Evolutionary conservation across 2,888 invertebrate genomes (phyloP).

Genomic region (Rotaria macrura): DNA sequence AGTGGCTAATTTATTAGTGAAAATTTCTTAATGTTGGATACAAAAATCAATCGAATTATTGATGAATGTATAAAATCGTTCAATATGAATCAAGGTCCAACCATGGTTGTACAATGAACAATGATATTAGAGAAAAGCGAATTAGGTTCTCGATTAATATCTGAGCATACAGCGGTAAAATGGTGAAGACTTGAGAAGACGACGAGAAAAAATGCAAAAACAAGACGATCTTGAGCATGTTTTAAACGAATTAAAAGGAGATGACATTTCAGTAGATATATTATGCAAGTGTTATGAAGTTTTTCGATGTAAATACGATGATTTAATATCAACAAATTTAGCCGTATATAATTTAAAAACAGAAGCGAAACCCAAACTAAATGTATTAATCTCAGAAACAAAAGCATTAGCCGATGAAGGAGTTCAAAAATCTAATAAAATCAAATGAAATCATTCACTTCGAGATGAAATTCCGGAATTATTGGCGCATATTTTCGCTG

Average conservation of each 20-base stretch:
- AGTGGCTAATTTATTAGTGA: neutral
- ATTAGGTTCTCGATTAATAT: neutral
- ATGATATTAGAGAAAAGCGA: neutral
- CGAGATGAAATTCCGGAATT: neutral
- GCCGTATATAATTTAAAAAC: too few relatives aligned
- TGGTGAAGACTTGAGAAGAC: neutral
- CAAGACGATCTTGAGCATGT: neutral
- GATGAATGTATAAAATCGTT: neutral
- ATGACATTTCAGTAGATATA: neutral
- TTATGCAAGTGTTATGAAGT: neutral
- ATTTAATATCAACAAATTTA: neutral
- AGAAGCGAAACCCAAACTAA: neutral
- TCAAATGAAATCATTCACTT: neutral
- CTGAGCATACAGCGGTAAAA: neutral
- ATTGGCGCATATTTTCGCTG: conserved; percentile 21
- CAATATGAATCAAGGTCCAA: neutral
- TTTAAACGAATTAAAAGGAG: neutral
- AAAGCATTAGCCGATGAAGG: neutral
- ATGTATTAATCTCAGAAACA: neutral
- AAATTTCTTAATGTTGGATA: neutral
- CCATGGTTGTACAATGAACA: neutral
- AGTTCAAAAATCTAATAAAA: neutral
- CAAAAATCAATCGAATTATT: neutral
- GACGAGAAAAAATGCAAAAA: conserved; percentile 14
- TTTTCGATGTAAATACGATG: neutral